These are phyloP conservation scores for Paramormyrops kingsleyae DNA, from an alignment of 2,113 vertebrate genomes.

Conservation along the genomic window DNA sequence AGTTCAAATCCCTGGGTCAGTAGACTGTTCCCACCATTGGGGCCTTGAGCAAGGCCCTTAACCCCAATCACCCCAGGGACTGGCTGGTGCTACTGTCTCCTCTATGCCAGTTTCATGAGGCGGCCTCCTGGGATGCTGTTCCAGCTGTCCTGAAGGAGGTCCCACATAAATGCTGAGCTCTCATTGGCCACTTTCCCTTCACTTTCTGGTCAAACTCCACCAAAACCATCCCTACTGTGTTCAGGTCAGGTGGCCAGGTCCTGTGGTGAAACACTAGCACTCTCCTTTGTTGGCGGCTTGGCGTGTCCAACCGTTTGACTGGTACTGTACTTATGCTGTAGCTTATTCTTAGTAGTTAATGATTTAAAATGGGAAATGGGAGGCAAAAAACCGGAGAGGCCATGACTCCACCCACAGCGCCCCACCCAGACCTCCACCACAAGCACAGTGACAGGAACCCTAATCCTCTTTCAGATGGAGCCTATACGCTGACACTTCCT, in stretches of 20 bases:
- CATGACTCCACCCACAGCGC: no score
- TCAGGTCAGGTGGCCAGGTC: not conserved
- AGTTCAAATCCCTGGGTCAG: not conserved
- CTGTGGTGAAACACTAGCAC: not conserved
- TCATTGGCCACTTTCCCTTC: not conserved
- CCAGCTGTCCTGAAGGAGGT: not conserved
- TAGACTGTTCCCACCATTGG: not conserved
- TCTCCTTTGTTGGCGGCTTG: not conserved
- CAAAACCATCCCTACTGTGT: not conserved
- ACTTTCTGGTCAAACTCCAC: not conserved
- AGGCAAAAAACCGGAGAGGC: not conserved
- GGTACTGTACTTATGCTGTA: not conserved
- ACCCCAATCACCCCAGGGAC: not conserved
- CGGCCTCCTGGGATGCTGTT: not conserved
- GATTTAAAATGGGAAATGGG: slow-evolving; percentile 29
- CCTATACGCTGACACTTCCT: not conserved
- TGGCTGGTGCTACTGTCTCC: not conserved
- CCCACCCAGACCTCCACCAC: not conserved
- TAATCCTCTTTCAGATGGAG: not conserved
- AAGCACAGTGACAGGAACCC: not conserved
- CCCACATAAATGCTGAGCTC: not conserved
- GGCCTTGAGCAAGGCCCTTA: not conserved
- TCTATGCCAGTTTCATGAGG: not conserved
- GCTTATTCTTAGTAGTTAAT: slow-evolving; percentile 23
- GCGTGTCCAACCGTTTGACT: no score